Evolutionary conservation across 2,113 vertebrate genomes (phyloP).

Genomic region (Callipepla californica): DNA sequence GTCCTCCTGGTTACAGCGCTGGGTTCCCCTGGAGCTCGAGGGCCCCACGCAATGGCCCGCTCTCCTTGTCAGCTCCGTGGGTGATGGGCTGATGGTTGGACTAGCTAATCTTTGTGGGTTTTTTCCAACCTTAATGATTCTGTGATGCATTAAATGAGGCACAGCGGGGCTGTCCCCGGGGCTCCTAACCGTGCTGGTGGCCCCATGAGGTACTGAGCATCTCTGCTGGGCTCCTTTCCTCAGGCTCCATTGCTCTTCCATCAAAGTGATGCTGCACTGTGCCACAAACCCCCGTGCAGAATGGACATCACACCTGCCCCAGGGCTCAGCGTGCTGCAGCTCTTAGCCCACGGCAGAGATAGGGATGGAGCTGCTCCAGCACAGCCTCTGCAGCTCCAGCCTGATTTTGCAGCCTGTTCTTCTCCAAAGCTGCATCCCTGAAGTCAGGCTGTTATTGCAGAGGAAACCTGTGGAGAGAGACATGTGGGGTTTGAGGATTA

Average conservation of each 20-base stretch:
- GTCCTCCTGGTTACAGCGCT: background rate
- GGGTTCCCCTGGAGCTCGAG: background rate
- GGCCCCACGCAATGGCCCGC: background rate
- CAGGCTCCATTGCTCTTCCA: background rate
- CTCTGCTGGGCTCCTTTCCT: background rate
- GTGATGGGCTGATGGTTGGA: too few species aligned
- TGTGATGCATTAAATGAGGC: background rate
- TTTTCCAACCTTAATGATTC: too few species aligned
- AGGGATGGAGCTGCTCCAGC: background rate
- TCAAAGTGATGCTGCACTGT: accelerated
- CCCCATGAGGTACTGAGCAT: background rate
- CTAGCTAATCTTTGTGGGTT: too few species aligned
- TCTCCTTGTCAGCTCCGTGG: background rate
- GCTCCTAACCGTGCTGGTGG: background rate
- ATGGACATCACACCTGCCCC: background rate
- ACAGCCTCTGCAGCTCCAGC: background rate
- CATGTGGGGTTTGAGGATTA: background rate
- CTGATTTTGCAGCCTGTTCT: background rate
- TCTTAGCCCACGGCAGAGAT: background rate
- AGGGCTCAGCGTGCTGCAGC: background rate
- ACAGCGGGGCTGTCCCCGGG: background rate
- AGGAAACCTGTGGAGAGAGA: background rate
- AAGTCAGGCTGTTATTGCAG: background rate
- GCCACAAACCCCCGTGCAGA: accelerated
- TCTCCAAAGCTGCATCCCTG: background rate